Evolutionary conservation across 2,797 vertebrate genomes (phyloP), one percentile per base, ranked within the genome.

Genomic region (Cheirogaleus major): DNA sequence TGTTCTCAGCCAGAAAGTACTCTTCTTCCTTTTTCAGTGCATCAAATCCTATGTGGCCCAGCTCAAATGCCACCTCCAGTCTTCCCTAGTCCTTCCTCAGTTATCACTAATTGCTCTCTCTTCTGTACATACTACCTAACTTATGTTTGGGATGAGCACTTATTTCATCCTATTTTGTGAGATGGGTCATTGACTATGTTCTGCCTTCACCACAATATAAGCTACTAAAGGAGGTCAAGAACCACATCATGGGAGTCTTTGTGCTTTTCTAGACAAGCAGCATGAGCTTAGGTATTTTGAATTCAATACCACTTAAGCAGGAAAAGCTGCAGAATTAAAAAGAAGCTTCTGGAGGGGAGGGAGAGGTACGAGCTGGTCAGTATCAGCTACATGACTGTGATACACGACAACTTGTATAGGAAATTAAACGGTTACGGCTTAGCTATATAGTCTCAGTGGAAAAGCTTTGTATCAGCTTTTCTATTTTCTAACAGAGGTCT

Each of bases 391-490:
- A 30, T 7, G 0, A 32, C 4, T 45, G 2, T 50, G 38, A 69
- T 57, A 76, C 10, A 4, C 84, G 63, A 52, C 2, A 69, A 4
- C 1, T 41, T 43, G 17, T 80, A 17, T 17, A 61, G 76, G 43
- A 55, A 43, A 79, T 50, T 9, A 50, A 43, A 48, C 1, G 7
- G 13, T 43, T 30, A 65, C 67, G 22, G 13, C 45, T 30, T 13
- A 59, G 13, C 41, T 15, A 27, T 1, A 1, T 7, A 43, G 90
- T 73, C n/a, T 30, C 23, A 9, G 30, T 4, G 7, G 25, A 55
- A 63, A 0, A 45, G 32, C 17, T 9, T 10, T 8, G 12, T 12
- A 14, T 20, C 0, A 30, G 20, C 6, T 4, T 17, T 76, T 63
- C 23, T 35, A 35, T 35, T 45, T 57, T 8, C 48, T 35, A 72